Percentiles rank a stretch among this genome's conserved stretches.
Evolutionary conservation across 2,113 vertebrate species (phyloP).

Genomic region (Carassius auratus): DNA sequence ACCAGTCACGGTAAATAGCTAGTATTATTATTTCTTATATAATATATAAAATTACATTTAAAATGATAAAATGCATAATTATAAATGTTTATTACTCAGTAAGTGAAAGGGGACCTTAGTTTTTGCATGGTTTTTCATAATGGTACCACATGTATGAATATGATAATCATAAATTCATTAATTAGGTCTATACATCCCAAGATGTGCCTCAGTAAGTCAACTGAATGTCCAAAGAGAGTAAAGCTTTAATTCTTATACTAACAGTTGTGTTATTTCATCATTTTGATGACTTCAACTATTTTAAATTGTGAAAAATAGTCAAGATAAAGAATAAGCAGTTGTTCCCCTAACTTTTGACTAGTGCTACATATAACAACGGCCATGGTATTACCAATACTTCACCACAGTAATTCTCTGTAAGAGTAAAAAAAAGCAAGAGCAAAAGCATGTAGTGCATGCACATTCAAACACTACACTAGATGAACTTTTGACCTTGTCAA

Average conservation of each 20-base stretch:
- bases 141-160: neutral
- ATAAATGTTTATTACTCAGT: neutral
- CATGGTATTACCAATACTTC: neutral
- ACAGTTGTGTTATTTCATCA: no score
- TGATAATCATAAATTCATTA: no score
- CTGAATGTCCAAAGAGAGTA: no score
- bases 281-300: no score
- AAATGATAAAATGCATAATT: no score
- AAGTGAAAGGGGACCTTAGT: neutral
- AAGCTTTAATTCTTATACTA: no score
- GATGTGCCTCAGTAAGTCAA: no score
- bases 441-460: neutral
- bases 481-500: neutral
- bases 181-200: no score
- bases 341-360: neutral
- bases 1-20: neutral
- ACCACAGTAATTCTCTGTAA: neutral
- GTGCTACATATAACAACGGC: neutral
- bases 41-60: neutral
- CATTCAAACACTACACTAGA: neutral
- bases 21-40: neutral
- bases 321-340: no score
- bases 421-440: neutral
- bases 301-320: no score
- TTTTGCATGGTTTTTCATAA: neutral